Evolutionary conservation across 2,113 vertebrate genomes (phyloP).

Genomic region (Trichomycterus rosablanca): DNA sequence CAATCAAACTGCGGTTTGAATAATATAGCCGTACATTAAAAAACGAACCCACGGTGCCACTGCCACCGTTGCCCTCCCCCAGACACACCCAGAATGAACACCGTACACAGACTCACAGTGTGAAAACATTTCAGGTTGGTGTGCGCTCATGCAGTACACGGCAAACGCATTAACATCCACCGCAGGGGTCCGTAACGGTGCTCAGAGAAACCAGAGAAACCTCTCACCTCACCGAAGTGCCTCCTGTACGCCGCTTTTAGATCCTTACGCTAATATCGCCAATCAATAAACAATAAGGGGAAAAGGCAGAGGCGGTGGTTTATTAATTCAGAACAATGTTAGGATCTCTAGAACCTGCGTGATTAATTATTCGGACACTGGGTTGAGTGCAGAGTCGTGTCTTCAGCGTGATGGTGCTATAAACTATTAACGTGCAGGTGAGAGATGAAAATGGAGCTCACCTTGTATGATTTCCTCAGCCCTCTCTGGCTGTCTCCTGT

Average conservation of each 20-base stretch:
- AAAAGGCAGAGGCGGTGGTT: constrained; percentile 67
- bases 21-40: too few relatives aligned
- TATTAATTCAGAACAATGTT: constrained; percentile 76
- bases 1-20: too few relatives aligned
- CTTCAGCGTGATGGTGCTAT: constrained; percentile 62
- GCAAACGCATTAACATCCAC: constrained; percentile 15
- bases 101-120: too few relatives aligned
- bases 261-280: constrained; percentile 59
- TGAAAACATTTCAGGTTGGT: too few relatives aligned
- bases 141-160: constrained; percentile 1
- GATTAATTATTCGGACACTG: constrained; percentile 73
- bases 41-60: too few relatives aligned
- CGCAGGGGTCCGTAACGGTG: constrained; percentile 34
- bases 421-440: constrained; percentile 67
- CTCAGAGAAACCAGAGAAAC: constrained; percentile 30
- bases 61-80: too few relatives aligned
- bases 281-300: constrained; percentile 49
- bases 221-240: constrained; percentile 23
- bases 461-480: constrained; percentile 34
- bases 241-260: constrained; percentile 29
- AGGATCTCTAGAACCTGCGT: constrained; percentile 66
- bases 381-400: constrained; percentile 75
- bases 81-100: too few relatives aligned
- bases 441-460: constrained; percentile 45
- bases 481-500: constrained; percentile 52